These are phyloP conservation scores for Pegoplata infirma DNA, from an alignment of 2,888 invertebrate species.

Conservation along the genomic window DNA sequence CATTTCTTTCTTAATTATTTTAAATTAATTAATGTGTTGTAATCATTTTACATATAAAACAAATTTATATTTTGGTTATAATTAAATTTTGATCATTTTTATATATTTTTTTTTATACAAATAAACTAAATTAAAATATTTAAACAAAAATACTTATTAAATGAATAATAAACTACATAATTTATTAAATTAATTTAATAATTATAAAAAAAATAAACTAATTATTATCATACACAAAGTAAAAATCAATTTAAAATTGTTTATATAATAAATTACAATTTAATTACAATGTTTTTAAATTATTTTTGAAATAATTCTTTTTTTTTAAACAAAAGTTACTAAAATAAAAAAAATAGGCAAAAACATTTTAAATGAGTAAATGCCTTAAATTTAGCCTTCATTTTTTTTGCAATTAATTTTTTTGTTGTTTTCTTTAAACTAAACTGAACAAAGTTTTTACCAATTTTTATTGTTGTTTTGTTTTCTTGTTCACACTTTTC, in stretches of 20 bases:
- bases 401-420: neutral
- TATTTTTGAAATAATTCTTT: slow-evolving; percentile 51
- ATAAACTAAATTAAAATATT: slow-evolving; percentile 42
- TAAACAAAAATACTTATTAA: slow-evolving; percentile 31
- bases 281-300: neutral
- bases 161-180: slow-evolving; percentile 9
- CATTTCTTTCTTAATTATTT: too few relatives aligned
- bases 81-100: slow-evolving; percentile 33
- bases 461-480: slow-evolving; percentile 5
- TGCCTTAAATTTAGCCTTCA: slow-evolving; percentile 9
- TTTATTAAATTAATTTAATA: slow-evolving; percentile 26
- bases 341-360: slow-evolving; percentile 16
- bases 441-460: neutral
- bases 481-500: slow-evolving; percentile 28
- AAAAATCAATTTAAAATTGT: slow-evolving; percentile 46
- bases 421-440: slow-evolving; percentile 8
- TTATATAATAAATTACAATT: too few relatives aligned
- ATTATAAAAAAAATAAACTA: slow-evolving; percentile 16
- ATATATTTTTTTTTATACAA: slow-evolving; percentile 19
- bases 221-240: slow-evolving; percentile 31
- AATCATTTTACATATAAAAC: slow-evolving; percentile 44
- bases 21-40: too few relatives aligned
- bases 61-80: slow-evolving; percentile 29
- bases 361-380: slow-evolving; percentile 21
- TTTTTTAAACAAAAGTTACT: neutral